Evolutionary conservation across 2,113 vertebrate genomes (phyloP).

Genomic region (Zosterops japonicus): DNA sequence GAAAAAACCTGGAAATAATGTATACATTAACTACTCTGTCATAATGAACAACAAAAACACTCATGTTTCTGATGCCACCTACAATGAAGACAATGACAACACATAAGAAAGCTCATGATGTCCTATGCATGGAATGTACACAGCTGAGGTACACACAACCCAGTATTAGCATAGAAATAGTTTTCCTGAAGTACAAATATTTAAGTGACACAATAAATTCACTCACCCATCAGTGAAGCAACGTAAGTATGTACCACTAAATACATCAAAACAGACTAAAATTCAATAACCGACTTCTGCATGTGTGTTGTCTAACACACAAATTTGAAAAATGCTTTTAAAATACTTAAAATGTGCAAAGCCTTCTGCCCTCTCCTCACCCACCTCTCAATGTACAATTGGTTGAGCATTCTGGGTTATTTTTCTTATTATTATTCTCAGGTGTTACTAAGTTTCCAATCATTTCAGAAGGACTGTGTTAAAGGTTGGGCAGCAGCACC

Average conservation of each 20-base stretch:
- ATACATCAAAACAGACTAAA: background rate
- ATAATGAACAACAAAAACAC: background rate
- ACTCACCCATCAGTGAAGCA: background rate
- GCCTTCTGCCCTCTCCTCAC: rapidly evolving
- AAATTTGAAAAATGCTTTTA: background rate
- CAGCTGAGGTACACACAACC: background rate
- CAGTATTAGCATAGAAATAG: background rate
- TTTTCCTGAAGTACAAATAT: background rate
- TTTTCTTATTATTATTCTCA: background rate
- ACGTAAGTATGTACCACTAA: background rate
- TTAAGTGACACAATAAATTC: background rate
- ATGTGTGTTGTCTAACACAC: background rate
- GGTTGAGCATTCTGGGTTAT: background rate
- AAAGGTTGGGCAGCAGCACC: background rate
- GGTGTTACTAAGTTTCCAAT: rapidly evolving
- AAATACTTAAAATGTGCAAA: background rate
- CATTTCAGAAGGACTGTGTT: background rate
- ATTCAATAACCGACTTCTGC: background rate
- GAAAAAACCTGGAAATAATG: background rate
- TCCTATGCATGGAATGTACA: background rate
- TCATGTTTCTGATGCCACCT: background rate
- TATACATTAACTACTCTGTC: background rate
- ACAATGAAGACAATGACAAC: background rate
- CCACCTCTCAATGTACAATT: background rate
- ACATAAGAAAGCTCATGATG: background rate